Evolutionary conservation across 1,140 invertebrate genomes (phyloP).

Genomic region (Ceratosolen solmsi): DNA sequence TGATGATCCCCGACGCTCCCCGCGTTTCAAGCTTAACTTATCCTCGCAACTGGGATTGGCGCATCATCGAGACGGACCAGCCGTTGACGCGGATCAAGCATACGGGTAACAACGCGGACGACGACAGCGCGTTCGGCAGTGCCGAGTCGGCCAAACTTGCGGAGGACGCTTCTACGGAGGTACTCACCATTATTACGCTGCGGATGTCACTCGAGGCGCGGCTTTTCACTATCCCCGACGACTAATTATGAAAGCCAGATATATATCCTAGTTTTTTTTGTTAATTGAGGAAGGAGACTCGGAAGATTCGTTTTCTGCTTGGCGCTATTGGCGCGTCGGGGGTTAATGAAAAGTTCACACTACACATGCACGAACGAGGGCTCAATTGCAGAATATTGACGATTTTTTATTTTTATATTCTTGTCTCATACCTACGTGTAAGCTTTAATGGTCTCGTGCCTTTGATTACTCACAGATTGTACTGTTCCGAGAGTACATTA

Average conservation of each 20-base stretch:
- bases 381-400: too few relatives aligned
- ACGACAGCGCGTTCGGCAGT: constrained; percentile 63
- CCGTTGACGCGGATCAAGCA: constrained; percentile 53
- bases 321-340: too few relatives aligned
- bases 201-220: not conserved
- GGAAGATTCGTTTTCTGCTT: too few relatives aligned
- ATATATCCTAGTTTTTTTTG: too few relatives aligned
- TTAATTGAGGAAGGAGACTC: too few relatives aligned
- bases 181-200: not conserved
- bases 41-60: constrained; percentile 83
- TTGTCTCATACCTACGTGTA: too few relatives aligned
- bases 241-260: not conserved
- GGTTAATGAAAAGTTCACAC: too few relatives aligned
- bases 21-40: constrained; percentile 80
- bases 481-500: too few relatives aligned
- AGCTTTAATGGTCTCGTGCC: too few relatives aligned
- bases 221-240: not conserved
- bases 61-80: constrained; percentile 75
- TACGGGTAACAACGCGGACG: constrained; percentile 55
- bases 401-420: too few relatives aligned
- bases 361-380: too few relatives aligned
- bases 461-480: too few relatives aligned
- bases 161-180: constrained; percentile 42
- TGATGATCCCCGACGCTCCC: constrained; percentile 84
- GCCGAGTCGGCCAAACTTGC: constrained; percentile 56